Evolutionary conservation across 1,140 invertebrate genomes (phyloP).

Genomic region (Aphaenogaster ashmeadi): DNA sequence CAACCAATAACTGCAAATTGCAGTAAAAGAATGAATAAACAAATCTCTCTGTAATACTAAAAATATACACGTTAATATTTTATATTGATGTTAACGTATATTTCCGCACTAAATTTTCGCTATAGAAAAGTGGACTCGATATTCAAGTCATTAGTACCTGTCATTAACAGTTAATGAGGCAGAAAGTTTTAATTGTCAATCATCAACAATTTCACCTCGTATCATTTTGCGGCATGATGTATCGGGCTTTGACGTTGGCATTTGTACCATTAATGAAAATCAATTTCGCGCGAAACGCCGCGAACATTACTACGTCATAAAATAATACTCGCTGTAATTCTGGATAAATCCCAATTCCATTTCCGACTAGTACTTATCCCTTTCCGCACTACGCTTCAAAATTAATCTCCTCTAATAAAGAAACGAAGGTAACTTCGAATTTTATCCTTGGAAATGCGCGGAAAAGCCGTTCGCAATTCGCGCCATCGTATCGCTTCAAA

Average conservation of each 20-base stretch:
- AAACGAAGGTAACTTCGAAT: conserved; percentile 36
- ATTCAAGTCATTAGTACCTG: conserved; percentile 37
- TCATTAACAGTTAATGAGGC: conserved; percentile 50
- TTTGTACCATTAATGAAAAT: conserved; percentile 64
- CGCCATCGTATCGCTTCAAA: neutral
- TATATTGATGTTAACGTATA: neutral
- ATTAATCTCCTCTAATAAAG: conserved; percentile 50
- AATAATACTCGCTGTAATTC: conserved; percentile 53
- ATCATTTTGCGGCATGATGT: conserved; percentile 57
- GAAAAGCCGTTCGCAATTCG: conserved; percentile 3
- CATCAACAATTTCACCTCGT: conserved; percentile 44
- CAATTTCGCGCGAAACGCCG: conserved; percentile 47
- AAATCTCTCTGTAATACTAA: neutral
- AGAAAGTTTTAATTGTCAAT: conserved; percentile 58
- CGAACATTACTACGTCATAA: conserved; percentile 53
- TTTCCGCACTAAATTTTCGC: neutral
- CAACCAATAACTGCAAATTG: neutral
- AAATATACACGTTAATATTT: neutral
- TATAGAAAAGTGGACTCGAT: neutral
- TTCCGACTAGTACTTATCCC: conserved; percentile 46
- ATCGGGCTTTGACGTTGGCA: conserved; percentile 40
- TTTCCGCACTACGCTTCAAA: neutral
- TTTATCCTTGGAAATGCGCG: conserved; percentile 30
- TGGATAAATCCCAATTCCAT: conserved; percentile 57
- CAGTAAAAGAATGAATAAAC: neutral